Conservation (phyloP, 2,888 invertebrate species). For the Phasia obesa region DNA sequence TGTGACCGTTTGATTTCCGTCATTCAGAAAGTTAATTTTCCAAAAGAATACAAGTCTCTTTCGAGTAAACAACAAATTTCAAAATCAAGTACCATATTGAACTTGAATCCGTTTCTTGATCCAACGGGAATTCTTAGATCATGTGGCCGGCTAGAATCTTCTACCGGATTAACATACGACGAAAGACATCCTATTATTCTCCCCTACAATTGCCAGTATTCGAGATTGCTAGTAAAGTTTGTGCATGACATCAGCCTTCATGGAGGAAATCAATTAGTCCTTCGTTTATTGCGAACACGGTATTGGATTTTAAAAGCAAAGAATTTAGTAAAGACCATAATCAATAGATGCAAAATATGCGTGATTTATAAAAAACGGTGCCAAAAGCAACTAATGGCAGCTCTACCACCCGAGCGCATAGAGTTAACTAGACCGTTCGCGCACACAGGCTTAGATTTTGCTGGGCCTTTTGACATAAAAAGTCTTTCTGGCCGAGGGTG, state of each 20-base stretch:
- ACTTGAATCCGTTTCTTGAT: constrained; percentile 26
- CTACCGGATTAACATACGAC: constrained; percentile 27
- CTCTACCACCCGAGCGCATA: not conserved
- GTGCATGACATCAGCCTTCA: constrained; percentile 10
- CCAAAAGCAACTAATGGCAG: not conserved
- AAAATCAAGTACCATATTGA: not conserved
- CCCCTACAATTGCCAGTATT: constrained; percentile 11
- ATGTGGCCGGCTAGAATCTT: constrained; percentile 4
- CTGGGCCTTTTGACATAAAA: not conserved
- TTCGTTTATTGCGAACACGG: not conserved
- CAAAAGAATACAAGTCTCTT: too few species aligned
- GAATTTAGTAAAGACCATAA: too few species aligned
- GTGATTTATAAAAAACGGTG: not conserved
- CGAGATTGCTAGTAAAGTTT: constrained; percentile 6
- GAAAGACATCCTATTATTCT: constrained; percentile 20
- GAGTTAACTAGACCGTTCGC: not conserved
- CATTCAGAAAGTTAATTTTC: too few species aligned
- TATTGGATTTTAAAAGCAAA: constrained; percentile 23
- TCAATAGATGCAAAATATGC: too few species aligned
- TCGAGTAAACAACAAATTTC: too few species aligned
- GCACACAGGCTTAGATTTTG: not conserved
- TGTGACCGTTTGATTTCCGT: too few species aligned
- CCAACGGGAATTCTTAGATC: not conserved
- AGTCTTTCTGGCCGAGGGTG: too few species aligned
- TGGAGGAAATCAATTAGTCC: constrained; percentile 14